phyloP scores from a whole-genome alignment of 1,140 invertebrate species.

The Diorhabda carinulata region DNA sequence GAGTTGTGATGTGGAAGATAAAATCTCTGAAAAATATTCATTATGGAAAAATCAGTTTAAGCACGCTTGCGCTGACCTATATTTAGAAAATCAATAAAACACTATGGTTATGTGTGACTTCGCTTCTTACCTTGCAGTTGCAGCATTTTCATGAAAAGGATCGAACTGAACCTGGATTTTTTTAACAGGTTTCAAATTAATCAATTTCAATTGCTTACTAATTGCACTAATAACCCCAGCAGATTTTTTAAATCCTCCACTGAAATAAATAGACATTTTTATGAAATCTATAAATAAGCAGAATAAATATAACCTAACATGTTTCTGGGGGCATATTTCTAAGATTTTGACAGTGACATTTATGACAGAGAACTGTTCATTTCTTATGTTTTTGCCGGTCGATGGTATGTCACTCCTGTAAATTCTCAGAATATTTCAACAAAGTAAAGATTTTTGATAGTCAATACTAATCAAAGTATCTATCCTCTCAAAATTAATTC shows the following conservation, averaged over 20 bases:
- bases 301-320: no score
- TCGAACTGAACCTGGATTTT: slow-evolving; percentile 76
- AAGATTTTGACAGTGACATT: no score
- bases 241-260: slow-evolving; percentile 59
- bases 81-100: slow-evolving; percentile 40
- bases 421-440: no score
- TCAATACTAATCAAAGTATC: no score
- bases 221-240: slow-evolving; percentile 64
- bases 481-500: no score
- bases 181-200: slow-evolving; percentile 77
- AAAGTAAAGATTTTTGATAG: no score
- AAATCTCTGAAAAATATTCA: slow-evolving; percentile 61
- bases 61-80: slow-evolving; percentile 41
- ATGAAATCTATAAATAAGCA: no score
- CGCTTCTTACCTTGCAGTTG: slow-evolving; percentile 64
- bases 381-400: no score
- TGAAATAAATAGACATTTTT: slow-evolving; percentile 66
- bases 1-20: slow-evolving; percentile 61
- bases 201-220: slow-evolving; percentile 60
- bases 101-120: slow-evolving; percentile 35
- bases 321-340: no score
- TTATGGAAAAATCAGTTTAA: slow-evolving; percentile 21
- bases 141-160: slow-evolving; percentile 70
- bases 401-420: no score
- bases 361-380: no score